Base-by-base conservation (phyloP, 2,888 invertebrate genomes). In the Corbicula japonica region DNA sequence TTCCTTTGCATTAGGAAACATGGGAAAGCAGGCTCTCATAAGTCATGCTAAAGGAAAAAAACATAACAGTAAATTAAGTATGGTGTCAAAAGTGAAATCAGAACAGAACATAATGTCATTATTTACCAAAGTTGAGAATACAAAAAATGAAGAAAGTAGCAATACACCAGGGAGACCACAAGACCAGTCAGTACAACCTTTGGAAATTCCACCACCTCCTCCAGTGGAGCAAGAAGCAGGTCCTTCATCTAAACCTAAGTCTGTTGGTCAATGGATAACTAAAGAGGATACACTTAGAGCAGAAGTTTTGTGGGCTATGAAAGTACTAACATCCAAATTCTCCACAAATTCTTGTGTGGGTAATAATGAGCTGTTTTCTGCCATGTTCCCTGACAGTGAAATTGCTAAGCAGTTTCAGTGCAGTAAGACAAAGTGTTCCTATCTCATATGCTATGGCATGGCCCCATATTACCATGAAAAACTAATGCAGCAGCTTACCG, bases 211-310 rank as follows among this genome's bases (percentile, higher is more conserved):
- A 56, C 21, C 21, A 48, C 30, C n/a, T n/a, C n/a, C 32, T 21
- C 46, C 28, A 32, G 28, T 35, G 50, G 56, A 32, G 12, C 48
- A 38, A 52, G n/a, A n/a, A n/a, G n/a, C n/a, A n/a, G n/a, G n/a
- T n/a, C 73, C 32, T 4, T 56, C 5, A 12, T 44, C 48, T 32
- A 35, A 21, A 23, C 32, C 41, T 65, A 65, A 38, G 66, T 38
- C 66, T 26, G 54, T 54, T 26, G 52, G 35, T 12, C 52, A 54
- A 28, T 66, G 66, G 66, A 54, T 41, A 26, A 34, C 38, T 26
- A 66, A 66, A 54, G 66, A 66, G 28, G 66, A 66, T 3, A 54
- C 66, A 38, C 35, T 35, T 52, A 61, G 23, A 61, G 61, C 61
- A 21, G 61, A 61, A 61, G 23, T 38, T 41, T 61, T 61, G 23